Conservation (phyloP, 2,888 invertebrate genomes). For the Parochlus steinenii region DNA sequence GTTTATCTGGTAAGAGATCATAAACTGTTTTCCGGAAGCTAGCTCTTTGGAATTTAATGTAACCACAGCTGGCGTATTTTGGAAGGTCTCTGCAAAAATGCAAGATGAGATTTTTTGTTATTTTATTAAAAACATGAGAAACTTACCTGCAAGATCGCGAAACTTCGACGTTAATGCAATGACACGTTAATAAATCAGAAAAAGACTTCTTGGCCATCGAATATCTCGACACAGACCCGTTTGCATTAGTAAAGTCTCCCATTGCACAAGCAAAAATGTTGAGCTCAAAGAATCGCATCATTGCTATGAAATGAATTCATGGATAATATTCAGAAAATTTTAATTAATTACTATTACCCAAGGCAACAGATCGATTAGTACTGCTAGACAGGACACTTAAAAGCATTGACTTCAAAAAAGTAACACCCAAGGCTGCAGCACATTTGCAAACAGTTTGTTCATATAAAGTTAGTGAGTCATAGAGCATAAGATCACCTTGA, state of each 20-base stretch:
- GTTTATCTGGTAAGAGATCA: conserved; percentile 41
- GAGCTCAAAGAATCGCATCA: conserved; percentile 40
- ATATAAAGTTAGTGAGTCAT: conserved; percentile 43
- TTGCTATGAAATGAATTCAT: conserved; percentile 33
- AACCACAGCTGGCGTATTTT: conserved; percentile 43
- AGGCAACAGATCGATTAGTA: conserved; percentile 32
- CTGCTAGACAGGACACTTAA: conserved; percentile 35
- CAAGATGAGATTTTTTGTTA: neutral
- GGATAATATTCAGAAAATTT: conserved; percentile 10
- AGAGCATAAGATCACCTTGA: no score
- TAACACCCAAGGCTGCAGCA: conserved; percentile 43
- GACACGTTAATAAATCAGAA: no score
- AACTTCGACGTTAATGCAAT: conserved; percentile 27
- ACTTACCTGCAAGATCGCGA: conserved; percentile 22
- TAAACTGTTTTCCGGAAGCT: conserved; percentile 43
- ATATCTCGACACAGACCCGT: no score
- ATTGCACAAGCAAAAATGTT: conserved; percentile 42
- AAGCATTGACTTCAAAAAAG: conserved; percentile 42
- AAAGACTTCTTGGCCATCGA: no score
- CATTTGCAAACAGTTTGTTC: conserved; percentile 48
- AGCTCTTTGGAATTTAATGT: conserved; percentile 39
- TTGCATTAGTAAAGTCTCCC: conserved; percentile 37
- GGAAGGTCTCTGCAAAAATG: conserved; percentile 37
- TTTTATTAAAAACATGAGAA: conserved; percentile 6
- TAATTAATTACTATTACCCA: conserved; percentile 26